Conservation (phyloP, 2,888 invertebrate species). For the Drosophila setosimentum region DNA sequence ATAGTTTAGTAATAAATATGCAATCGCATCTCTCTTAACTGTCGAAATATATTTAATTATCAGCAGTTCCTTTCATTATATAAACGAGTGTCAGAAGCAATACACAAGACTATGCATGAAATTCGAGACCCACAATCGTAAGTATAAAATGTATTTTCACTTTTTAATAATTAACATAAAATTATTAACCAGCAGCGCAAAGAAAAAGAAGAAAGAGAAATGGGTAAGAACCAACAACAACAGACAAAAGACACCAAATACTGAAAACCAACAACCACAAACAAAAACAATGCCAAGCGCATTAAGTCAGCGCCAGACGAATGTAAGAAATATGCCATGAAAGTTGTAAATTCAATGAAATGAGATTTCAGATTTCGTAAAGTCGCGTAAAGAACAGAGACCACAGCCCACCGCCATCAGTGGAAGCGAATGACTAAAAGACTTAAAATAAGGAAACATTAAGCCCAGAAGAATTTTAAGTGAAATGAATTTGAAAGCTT, state of each 20-base stretch:
- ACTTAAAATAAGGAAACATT: conserved; percentile 49
- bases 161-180: conserved; percentile 81
- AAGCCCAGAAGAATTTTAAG: conserved; percentile 73
- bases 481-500: conserved; percentile 77
- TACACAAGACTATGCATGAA: conserved; percentile 51
- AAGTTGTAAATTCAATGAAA: conserved; percentile 64
- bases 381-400: conserved; percentile 63
- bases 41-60: conserved; percentile 12
- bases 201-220: conserved; percentile 48
- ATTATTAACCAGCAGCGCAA: conserved; percentile 67
- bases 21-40: background rate
- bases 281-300: conserved; percentile 62
- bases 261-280: conserved; percentile 9
- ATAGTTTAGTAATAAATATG: background rate
- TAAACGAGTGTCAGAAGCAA: conserved; percentile 56
- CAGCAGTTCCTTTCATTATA: conserved; percentile 48
- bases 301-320: conserved; percentile 42
- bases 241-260: conserved; percentile 15
- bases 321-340: conserved; percentile 66
- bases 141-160: conserved; percentile 71
- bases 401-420: conserved; percentile 24
- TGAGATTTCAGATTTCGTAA: conserved; percentile 61
- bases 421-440: conserved; percentile 62
- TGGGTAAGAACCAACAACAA: conserved; percentile 50
- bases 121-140: conserved; percentile 42